Evolutionary conservation across 2,797 vertebrate species (phyloP), one percentile per base, ranked within the genome.

Genomic region (Mormyrops attenuatus): DNA sequence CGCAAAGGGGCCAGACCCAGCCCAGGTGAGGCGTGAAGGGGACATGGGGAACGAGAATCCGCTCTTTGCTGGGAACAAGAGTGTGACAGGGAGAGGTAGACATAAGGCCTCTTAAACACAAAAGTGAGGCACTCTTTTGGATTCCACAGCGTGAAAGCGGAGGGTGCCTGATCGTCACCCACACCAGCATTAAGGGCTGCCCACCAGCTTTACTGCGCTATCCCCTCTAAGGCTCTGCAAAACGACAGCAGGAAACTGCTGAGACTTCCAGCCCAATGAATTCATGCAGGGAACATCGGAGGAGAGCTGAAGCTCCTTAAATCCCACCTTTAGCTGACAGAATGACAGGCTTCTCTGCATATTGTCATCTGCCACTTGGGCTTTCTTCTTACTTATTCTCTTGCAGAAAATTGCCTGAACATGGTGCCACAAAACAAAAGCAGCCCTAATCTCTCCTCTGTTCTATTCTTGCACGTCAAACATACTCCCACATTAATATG

Each of bases 361-460:
- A 53, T 69, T n/a, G 34, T 15, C n/a, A 63, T 88, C 49, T 38
- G 34, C 20, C 87, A 38, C 34, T 66, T 63, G 8, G 20, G 85
- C 26, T 53, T 53, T 53, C 47, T 66, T 47, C 57, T 26, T 38
- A 11, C 55, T 66, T 47, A 13, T 88, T 47, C 87, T 66, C 38
- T 66, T 2, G 55, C 87, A 88, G 55, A 88, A 88, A 47, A 63
- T 63, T 55, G 52, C 44, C 57, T 47, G 38, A 66, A 47, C n/a
- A 20, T 20, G 38, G 41, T 92, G 89, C 93, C 92, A 94, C 93
- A 92, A 92, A 93, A 95, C 93, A 93, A 92, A 88, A 90, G 92
- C 92, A 84, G 91, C 92, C 41, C 93, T 93, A 92, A 92, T 92
- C 90, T 90, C 89, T 91, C 85, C 90, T 85, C 82, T 88, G 53